These are phyloP conservation scores for Phylloscopus trochiloides DNA, from an alignment of 2,113 vertebrate species.

Conservation along the genomic window DNA sequence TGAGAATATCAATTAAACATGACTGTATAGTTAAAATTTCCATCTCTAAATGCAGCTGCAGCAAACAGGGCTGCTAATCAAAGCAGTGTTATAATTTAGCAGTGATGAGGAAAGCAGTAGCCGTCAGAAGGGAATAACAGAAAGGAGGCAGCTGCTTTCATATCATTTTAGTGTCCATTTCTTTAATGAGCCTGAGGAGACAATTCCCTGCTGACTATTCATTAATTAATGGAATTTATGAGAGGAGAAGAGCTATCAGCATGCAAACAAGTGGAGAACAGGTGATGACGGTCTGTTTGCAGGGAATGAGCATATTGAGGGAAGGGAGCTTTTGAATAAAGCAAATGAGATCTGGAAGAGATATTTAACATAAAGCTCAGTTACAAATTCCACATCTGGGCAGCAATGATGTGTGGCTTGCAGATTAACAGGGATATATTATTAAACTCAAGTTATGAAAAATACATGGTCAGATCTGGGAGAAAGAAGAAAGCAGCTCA, in stretches of 20 bases:
- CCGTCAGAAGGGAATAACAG: not conserved
- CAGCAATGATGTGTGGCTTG: not conserved
- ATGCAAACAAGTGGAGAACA: slow-evolving; percentile 26
- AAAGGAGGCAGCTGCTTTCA: slow-evolving; percentile 41
- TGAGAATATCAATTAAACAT: slow-evolving; percentile 53
- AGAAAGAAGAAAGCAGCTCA: not conserved
- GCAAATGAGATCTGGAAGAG: not conserved
- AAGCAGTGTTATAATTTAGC: slow-evolving; percentile 38
- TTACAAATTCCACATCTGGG: not conserved
- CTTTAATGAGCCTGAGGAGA: slow-evolving; percentile 53
- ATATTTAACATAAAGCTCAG: not conserved
- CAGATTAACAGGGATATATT: not conserved
- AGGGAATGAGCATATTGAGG: not conserved
- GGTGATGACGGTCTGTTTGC: not conserved
- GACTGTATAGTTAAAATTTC: slow-evolving; percentile 38
- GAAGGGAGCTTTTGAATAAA: not conserved
- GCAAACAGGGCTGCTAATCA: slow-evolving; percentile 43
- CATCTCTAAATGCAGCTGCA: slow-evolving; percentile 50
- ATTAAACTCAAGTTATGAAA: not conserved
- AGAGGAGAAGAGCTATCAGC: slow-evolving; percentile 10
- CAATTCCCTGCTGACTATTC: slow-evolving; percentile 39
- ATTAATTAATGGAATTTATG: slow-evolving; percentile 63
- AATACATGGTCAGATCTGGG: not conserved
- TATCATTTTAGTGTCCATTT: slow-evolving; percentile 45
- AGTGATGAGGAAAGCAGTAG: slow-evolving; percentile 24